Conservation (phyloP, 30 jellyfish, hydroid and myxozoan genomes). For the Catostylus mosaicus region DNA sequence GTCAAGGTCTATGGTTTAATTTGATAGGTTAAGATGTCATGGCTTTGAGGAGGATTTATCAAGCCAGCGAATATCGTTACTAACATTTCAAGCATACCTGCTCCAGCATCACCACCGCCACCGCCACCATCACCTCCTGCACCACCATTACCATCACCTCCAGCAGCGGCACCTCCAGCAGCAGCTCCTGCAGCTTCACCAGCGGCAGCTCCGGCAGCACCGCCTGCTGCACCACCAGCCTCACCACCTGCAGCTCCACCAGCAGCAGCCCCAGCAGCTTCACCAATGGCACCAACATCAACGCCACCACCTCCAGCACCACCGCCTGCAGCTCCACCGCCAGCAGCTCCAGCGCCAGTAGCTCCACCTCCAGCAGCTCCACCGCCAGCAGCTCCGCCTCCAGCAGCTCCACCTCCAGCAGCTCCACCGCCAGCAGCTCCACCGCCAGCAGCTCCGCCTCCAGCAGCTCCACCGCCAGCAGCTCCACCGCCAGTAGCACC, state of each 20-base stretch:
- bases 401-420: slow-evolving; percentile 22
- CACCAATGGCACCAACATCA: slow-evolving; percentile 44
- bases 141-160: slow-evolving; percentile 37
- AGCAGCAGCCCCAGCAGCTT: slow-evolving; percentile 54
- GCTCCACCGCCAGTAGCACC: slow-evolving; percentile 1
- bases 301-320: slow-evolving; percentile 25
- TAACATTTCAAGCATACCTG: slow-evolving; percentile 7
- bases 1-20: too few relatives aligned
- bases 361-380: slow-evolving; percentile 41
- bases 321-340: slow-evolving; percentile 40
- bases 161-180: slow-evolving; percentile 61
- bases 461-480: slow-evolving; percentile 24
- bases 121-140: slow-evolving; percentile 31
- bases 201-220: slow-evolving; percentile 53
- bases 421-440: slow-evolving; percentile 34
- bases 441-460: slow-evolving; percentile 7
- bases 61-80: too few relatives aligned
- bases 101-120: slow-evolving; percentile 25
- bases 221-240: slow-evolving; percentile 33
- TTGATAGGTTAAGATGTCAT: too few relatives aligned
- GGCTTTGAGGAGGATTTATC: too few relatives aligned
- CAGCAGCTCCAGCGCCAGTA: slow-evolving; percentile 40
- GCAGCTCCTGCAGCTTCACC: slow-evolving; percentile 49
- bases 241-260: slow-evolving; percentile 40
- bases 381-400: slow-evolving; percentile 51